Percentiles rank a stretch among this genome's conserved stretches.
phyloP scores from a whole-genome alignment of 2,113 vertebrate species.

The Oriolus oriolus region DNA sequence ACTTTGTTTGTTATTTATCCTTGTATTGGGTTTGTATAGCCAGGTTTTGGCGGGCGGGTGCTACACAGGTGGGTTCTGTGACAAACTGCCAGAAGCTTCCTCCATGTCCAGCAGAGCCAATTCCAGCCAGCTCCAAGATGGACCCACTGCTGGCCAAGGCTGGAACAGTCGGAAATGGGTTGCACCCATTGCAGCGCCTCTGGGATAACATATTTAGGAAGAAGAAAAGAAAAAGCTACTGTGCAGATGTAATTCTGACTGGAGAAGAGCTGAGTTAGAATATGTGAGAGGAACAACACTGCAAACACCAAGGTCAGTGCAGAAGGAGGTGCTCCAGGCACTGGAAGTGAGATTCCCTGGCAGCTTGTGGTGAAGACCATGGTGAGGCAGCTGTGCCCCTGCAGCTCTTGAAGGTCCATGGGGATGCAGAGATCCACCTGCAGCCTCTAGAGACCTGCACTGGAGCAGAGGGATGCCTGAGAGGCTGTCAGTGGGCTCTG shows the following conservation, averaged over 20 bases:
- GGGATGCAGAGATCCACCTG: not conserved
- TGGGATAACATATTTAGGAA: not conserved
- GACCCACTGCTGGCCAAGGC: accelerated
- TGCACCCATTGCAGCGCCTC: not conserved
- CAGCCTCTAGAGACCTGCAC: not conserved
- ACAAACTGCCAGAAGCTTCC: not conserved
- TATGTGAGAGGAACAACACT: not conserved
- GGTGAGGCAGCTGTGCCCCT: not conserved
- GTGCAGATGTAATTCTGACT: not conserved
- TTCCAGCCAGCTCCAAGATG: not conserved
- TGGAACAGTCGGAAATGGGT: not conserved
- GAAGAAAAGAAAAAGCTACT: accelerated
- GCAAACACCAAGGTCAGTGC: too few relatives aligned
- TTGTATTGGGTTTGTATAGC: not conserved
- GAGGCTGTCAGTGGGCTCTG: not conserved
- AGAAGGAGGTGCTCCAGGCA: not conserved
- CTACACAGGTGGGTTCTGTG: not conserved
- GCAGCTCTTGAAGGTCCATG: too few relatives aligned
- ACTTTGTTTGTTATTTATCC: not conserved
- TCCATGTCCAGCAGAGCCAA: not conserved
- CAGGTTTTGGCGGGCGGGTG: not conserved
- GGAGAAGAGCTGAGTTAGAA: not conserved
- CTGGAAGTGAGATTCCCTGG: not conserved
- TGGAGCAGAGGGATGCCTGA: not conserved
- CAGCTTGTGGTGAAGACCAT: not conserved